A percentile compares a stretch with the other conserved stretches of the same genome.
Evolutionary conservation across 2,113 vertebrate genomes (phyloP).

Genomic region (Paramormyrops kingsleyae): DNA sequence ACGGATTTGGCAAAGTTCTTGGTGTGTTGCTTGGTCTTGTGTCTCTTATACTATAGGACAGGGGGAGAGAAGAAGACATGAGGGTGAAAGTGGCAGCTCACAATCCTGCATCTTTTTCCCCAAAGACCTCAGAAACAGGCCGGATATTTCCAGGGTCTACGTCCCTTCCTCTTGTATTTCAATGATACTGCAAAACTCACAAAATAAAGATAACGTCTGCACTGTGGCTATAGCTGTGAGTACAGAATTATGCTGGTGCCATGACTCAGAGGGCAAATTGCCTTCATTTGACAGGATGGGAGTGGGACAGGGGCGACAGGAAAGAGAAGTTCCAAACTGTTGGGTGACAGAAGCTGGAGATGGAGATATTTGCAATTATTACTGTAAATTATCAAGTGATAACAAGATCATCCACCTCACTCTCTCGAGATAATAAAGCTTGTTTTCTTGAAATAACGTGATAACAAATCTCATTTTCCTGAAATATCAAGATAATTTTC

Average conservation of each 20-base stretch:
- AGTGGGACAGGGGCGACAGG: background rate
- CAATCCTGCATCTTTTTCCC: background rate
- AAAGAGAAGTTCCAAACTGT: background rate
- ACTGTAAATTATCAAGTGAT: background rate
- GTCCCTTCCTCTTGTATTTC: background rate
- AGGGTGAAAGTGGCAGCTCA: background rate
- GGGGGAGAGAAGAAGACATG: background rate
- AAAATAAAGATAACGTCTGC: background rate
- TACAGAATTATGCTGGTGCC: background rate
- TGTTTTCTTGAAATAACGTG: background rate
- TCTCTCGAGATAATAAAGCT: background rate
- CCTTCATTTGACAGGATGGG: background rate
- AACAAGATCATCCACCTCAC: background rate
- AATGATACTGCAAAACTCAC: background rate
- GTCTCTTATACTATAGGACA: constrained; percentile 73
- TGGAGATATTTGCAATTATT: background rate
- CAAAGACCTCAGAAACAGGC: background rate
- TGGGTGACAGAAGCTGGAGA: background rate
- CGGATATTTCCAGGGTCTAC: background rate
- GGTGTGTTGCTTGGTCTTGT: constrained; percentile 67
- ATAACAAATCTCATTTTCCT: background rate
- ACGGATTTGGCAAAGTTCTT: constrained; percentile 93
- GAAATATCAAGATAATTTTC: background rate
- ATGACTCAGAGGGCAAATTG: background rate
- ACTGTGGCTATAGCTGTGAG: background rate